A percentile compares a stretch with the other conserved stretches of the same genome.
phyloP scores from a whole-genome alignment of 2,797 vertebrate species.

The Enoplosus armatus region DNA sequence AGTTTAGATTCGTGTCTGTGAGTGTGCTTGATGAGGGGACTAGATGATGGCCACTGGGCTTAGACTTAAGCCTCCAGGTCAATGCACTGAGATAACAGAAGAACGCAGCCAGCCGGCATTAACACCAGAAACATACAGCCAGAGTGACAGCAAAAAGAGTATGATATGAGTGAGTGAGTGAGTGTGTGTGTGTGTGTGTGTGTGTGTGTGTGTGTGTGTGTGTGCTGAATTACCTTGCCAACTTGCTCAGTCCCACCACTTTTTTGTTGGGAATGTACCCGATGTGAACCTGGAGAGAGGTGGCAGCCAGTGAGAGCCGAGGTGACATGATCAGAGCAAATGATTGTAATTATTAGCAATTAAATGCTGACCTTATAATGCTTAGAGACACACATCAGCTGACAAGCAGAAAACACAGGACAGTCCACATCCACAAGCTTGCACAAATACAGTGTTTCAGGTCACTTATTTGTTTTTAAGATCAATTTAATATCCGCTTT shows the following conservation, averaged over 20 bases:
- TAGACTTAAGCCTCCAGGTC: slow-evolving; percentile 85
- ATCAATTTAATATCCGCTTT: background rate
- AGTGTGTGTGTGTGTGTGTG: slow-evolving; percentile 20
- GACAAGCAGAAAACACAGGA: background rate
- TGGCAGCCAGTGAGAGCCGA: background rate
- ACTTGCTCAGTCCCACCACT: slow-evolving; percentile 86
- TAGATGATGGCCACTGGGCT: slow-evolving; percentile 75
- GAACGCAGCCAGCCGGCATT: slow-evolving; percentile 78
- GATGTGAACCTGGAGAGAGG: slow-evolving; percentile 83
- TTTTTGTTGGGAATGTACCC: slow-evolving; percentile 89
- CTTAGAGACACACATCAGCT: background rate
- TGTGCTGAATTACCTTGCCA: slow-evolving; percentile 82
- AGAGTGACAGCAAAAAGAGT: slow-evolving; percentile 36
- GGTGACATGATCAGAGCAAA: slow-evolving; percentile 27
- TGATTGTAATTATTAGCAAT: background rate
- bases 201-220: slow-evolving; percentile 19
- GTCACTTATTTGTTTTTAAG: background rate
- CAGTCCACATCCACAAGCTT: background rate
- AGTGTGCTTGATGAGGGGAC: slow-evolving; percentile 71
- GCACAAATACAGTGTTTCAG: background rate
- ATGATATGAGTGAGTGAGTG: no score
- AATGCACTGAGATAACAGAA: slow-evolving; percentile 85
- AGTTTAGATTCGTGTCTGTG: slow-evolving; percentile 74
- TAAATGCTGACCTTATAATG: background rate
- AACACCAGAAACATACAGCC: slow-evolving; percentile 67